These are phyloP conservation scores for Poecilia latipinna DNA, from an alignment of 2,113 vertebrate genomes.

Conservation along the genomic window DNA sequence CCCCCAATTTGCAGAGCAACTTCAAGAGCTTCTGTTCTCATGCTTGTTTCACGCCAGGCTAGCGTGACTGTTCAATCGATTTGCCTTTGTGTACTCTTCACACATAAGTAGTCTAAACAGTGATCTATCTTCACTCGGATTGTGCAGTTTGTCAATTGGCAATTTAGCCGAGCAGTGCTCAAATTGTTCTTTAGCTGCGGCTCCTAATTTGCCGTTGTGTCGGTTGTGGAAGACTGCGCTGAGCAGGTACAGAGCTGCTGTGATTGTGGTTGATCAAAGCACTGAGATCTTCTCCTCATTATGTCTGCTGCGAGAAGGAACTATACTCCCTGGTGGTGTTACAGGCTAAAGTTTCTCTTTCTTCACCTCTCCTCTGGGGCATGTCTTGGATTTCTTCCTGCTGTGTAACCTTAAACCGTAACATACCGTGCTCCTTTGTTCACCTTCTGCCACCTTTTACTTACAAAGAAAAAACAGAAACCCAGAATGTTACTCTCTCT, in stretches of 20 bases:
- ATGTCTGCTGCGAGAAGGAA: constrained; percentile 50
- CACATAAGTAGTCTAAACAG: constrained; percentile 23
- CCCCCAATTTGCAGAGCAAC: constrained; percentile 49
- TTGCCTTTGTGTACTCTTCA: constrained; percentile 14
- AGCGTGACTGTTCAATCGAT: constrained; percentile 21
- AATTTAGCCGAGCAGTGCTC: constrained; percentile 14
- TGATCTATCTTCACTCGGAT: constrained; percentile 1
- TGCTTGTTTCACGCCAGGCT: constrained; percentile 23
- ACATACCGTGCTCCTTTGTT: constrained; percentile 19
- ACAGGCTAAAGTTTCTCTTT: constrained; percentile 18
- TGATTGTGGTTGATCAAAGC: constrained; percentile 14
- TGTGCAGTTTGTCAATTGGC: constrained; percentile 24
- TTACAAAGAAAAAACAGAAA: constrained; percentile 12
- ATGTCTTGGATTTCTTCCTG: constrained; percentile 11
- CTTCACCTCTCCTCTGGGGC: constrained; percentile 10
- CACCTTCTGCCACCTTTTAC: constrained; percentile 33
- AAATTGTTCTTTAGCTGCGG: background rate
- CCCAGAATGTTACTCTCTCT: constrained; percentile 22
- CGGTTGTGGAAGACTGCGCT: background rate
- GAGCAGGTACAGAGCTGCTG: constrained; percentile 9
- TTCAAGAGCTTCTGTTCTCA: constrained; percentile 41
- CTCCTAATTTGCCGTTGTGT: background rate
- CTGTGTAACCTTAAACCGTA: constrained; percentile 7
- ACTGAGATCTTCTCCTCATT: background rate
- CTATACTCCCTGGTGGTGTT: constrained; percentile 60